A percentile compares a stretch with the other conserved stretches of the same genome.
Evolutionary conservation across 2,888 invertebrate species (phyloP).

Genomic region (Trachelus troglodyta): DNA sequence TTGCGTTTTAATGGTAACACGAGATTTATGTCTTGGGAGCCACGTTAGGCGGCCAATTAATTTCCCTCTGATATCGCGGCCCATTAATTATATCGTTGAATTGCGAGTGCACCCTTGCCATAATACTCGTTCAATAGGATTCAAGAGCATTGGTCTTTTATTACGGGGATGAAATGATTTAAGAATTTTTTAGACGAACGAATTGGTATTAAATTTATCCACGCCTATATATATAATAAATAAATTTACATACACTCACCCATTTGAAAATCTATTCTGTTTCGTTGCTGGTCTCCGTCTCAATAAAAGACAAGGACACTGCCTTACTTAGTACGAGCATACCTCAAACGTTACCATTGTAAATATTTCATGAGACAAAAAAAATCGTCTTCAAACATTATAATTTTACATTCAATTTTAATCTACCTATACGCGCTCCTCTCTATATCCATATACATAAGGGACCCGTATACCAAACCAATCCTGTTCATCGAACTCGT

Average conservation of each 20-base stretch:
- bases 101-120: background rate
- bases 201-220: too few relatives aligned
- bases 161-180: background rate
- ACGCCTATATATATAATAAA: too few relatives aligned
- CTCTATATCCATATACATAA: background rate
- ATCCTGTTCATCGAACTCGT: conserved; percentile 6
- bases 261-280: background rate
- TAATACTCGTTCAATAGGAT: background rate
- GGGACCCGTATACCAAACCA: conserved; percentile 20
- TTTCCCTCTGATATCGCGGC: conserved; percentile 29
- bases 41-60: conserved; percentile 27
- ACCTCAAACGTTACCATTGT: background rate
- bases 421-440: background rate
- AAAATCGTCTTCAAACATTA: background rate
- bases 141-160: background rate
- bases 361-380: background rate
- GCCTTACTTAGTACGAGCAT: background rate
- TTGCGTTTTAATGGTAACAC: conserved; percentile 27
- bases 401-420: background rate
- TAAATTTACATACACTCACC: too few relatives aligned
- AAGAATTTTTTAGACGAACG: background rate
- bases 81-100: conserved; percentile 21
- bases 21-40: conserved; percentile 28
- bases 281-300: background rate
- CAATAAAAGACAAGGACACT: background rate